These are phyloP conservation scores for Saccopteryx bilineata DNA, from an alignment of 2,113 vertebrate genomes.

Conservation along the genomic window DNA sequence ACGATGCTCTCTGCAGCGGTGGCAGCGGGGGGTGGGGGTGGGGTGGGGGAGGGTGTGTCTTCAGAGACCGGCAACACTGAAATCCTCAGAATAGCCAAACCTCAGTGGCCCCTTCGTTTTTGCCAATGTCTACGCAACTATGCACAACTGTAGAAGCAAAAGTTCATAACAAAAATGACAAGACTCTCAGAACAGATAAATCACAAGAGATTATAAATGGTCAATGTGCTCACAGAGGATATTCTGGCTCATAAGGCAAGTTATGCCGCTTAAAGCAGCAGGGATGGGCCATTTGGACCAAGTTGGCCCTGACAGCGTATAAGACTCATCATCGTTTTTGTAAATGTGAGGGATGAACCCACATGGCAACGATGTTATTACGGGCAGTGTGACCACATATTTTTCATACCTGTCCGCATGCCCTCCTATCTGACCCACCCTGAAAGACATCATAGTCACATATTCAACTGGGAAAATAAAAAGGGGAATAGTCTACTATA, in stretches of 20 bases:
- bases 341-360: background rate
- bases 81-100: background rate
- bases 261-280: background rate
- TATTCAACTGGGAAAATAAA: background rate
- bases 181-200: background rate
- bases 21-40: too few relatives aligned
- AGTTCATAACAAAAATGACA: background rate
- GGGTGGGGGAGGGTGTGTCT: background rate
- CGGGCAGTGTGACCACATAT: background rate
- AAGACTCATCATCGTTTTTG: background rate
- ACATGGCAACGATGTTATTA: too few relatives aligned
- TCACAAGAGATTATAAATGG: background rate
- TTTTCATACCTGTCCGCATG: background rate
- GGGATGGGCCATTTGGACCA: background rate
- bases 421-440: background rate
- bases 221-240: background rate
- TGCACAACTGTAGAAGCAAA: background rate
- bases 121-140: background rate
- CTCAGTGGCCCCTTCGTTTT: background rate
- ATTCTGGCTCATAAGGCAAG: background rate
- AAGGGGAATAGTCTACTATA: background rate
- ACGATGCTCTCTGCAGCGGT: background rate
- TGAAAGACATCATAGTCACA: background rate
- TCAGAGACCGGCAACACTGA: background rate
- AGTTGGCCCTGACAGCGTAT: background rate